Evolutionary conservation across 2,888 invertebrate species (phyloP).

Genomic region (Idaea biselata): DNA sequence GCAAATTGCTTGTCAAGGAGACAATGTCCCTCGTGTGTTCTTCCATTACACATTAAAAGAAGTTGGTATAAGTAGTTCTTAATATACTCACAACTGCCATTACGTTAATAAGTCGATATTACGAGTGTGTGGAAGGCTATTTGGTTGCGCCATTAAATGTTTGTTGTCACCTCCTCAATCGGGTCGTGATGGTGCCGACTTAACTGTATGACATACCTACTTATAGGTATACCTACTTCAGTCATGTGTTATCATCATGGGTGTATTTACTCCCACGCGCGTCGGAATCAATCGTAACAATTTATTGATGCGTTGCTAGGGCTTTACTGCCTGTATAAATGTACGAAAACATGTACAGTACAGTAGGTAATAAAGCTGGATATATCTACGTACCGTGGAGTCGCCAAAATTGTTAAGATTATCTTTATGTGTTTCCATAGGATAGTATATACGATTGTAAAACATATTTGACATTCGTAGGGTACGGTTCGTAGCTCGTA

Average conservation of each 20-base stretch:
- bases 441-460: no score
- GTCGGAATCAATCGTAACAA: constrained; percentile 24
- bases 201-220: background rate
- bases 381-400: no score
- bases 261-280: constrained; percentile 25
- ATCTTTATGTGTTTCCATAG: no score
- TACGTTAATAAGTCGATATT: constrained; percentile 7
- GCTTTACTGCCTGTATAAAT: constrained; percentile 22
- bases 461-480: no score
- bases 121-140: constrained; percentile 10
- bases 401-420: no score
- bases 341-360: constrained; percentile 13
- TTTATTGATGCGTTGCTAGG: constrained; percentile 26
- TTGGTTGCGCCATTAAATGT: constrained; percentile 7
- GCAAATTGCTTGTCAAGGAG: constrained; percentile 24
- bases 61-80: no score
- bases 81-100: background rate
- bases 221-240: constrained; percentile 2
- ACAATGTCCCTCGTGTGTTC: constrained; percentile 6
- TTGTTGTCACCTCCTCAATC: constrained; percentile 8
- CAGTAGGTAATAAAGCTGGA: no score
- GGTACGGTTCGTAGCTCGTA: no score
- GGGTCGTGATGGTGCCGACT: background rate
- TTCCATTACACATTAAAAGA: background rate
- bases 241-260: constrained; percentile 24